Base-by-base conservation (phyloP, 2,113 vertebrate genomes). In the Tupaia chinensis region DNA sequence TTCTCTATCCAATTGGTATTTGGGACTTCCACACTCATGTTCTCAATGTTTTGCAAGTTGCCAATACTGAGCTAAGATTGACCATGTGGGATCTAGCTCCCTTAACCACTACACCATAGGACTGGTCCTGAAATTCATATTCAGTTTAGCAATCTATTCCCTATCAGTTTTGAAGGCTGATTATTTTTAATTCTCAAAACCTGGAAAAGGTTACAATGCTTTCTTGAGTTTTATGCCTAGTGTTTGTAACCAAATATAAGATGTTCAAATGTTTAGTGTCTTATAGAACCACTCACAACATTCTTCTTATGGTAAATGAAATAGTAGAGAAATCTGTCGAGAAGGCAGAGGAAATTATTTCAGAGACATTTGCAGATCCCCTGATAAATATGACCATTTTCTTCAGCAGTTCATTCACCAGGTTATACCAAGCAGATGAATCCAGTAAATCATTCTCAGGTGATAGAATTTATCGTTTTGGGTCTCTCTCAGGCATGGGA, bases 391-490 rank as follows among this genome's bases (percentile, higher is more conserved):
- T 82, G 66, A 7, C 20, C 34, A 17, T 70, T 94, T 96, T 85
- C 22, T n/a, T 81, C 16, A 89, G 16, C 91, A 96, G 95, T 53
- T 88, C 34, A 7, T 29, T 60, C 32, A 17, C 19, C 25, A 32
- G 44, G 14, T 63, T 27, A 29, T 7, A 63, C 22, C 23, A 69
- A 65, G 23, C 94, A n/a, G 72, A 96, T 97, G 97, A 97, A 87
- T 53, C 25, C 89, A 72, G 58, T 25, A 14, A 98, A 98, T 70
- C 73, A 96, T 12, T 96, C 97, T 20, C 95, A 94, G n/a, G 97
- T 98, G 91, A 88, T 74, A 9, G 93, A 72, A 12, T 98, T 98
- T n/a, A 23, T 98, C 56, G 87, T 98, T 2, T 82, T 97, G 58
- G 98, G 98, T 44, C 92, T 98, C 60, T 95, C 96, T 34, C 89